Base-by-base conservation (phyloP, 2,113 vertebrate species). In the Heliornis fulica region DNA sequence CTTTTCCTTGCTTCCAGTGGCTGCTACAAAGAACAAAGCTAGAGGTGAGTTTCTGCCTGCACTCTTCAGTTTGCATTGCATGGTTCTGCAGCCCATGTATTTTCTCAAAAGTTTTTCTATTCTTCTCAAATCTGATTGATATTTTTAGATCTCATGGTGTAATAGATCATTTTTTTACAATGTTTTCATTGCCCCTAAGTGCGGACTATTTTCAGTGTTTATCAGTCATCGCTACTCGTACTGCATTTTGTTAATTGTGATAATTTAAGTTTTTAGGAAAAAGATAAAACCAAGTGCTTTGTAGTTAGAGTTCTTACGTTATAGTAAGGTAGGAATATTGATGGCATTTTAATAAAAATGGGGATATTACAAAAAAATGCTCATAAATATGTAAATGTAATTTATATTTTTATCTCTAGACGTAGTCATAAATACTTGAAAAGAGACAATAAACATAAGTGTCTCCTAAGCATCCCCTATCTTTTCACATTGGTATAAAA, bases 11-110 rank as follows among this genome's bases (percentile, higher is more conserved):
- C 95, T 94, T 95, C 96, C 98, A 98, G 98, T 98, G 94, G 97
- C 98, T 98, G 98, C 98, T 95, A 97, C 98, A 94, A 98, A 98
- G 97, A 98, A 69, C 97, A 98, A 97, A 98, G 45, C 74, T 90
- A 98, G 98, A 98, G 98, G 98, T 98, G 97, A 98, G 98, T 97
- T 96, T 91, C 41, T 88, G 81, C 88, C 78, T 95, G 83, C 57
- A 19, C 91, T 92, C 89, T 93, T 97, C 94, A 92, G 32, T 94
- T 96, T 92, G 68, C 66, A 51, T 64, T 93, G 93, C 90, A 96
- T 97, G 84, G 87, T 75, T 96, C 85, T 95, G 94, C 96, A 96
- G 90, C 85, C 89, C 60, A 53, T 5, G 0, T 46, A 17, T 90
- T 94, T 90, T 60, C 76, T 88, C 63, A 28, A 20, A 46, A 70